Percentiles rank a stretch among this genome's conserved stretches.
phyloP scores from a whole-genome alignment of 30 jellyfish, hydroid and myxozoan genomes.

The Hydractinia symbiolongicarpus region DNA sequence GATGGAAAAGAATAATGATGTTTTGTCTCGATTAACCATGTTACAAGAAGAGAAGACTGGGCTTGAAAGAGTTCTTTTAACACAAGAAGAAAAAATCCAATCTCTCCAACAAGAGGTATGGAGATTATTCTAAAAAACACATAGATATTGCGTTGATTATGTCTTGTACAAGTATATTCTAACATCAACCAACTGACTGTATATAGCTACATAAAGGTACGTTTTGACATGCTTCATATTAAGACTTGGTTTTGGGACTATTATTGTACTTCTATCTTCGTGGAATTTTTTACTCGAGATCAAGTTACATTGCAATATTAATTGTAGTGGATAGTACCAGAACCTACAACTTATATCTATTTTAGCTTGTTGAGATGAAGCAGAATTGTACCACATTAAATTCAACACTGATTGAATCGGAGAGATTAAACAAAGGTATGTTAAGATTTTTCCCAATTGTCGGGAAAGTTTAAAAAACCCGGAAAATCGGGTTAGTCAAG shows the following conservation, averaged over 20 bases:
- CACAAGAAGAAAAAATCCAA: constrained; percentile 1
- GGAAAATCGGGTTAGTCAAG: no score
- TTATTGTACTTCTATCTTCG: no score
- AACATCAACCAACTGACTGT: no score
- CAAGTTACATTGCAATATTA: no score
- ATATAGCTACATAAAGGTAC: no score
- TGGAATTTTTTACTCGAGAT: no score
- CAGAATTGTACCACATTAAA: background rate
- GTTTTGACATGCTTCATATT: no score
- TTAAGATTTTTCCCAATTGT: background rate
- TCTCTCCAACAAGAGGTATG: background rate
- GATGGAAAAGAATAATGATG: background rate
- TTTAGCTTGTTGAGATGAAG: constrained; percentile 1
- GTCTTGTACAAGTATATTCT: background rate
- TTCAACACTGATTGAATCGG: background rate
- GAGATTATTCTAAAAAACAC: background rate
- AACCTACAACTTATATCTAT: background rate
- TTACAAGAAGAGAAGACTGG: constrained; percentile 5
- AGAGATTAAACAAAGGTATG: background rate
- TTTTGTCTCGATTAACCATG: background rate
- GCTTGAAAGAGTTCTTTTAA: background rate
- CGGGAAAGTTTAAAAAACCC: background rate
- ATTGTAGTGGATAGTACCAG: no score
- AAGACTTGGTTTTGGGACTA: no score
- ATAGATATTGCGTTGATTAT: background rate